Evolutionary conservation across 2,113 vertebrate genomes (phyloP).

Genomic region (Oreochromis niloticus): DNA sequence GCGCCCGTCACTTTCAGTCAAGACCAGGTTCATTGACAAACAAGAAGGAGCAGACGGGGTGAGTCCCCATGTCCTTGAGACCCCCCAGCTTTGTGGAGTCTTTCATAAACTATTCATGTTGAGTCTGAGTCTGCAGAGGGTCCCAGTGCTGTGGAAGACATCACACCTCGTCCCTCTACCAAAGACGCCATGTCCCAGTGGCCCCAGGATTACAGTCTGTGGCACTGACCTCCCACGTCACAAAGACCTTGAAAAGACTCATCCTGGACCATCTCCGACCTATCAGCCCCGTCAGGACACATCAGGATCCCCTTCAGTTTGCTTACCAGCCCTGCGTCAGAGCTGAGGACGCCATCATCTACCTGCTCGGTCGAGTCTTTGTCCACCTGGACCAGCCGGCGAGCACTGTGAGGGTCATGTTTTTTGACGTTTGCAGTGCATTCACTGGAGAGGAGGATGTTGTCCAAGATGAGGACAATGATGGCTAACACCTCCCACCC

Average conservation of each 20-base stretch:
- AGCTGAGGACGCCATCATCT: neutral
- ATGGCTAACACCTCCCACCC: neutral
- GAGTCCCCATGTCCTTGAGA: neutral
- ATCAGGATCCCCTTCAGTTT: neutral
- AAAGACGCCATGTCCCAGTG: neutral
- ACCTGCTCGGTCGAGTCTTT: neutral
- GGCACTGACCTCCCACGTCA: neutral
- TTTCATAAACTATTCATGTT: neutral
- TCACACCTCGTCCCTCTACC: neutral
- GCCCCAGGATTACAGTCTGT: neutral
- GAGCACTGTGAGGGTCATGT: neutral
- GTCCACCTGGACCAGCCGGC: neutral
- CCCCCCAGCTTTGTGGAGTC: neutral
- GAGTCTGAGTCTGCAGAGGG: neutral
- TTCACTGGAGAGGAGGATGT: neutral
- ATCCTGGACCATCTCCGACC: neutral
- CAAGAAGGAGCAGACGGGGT: rapidly evolving
- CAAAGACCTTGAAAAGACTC: neutral
- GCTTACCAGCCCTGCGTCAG: no score
- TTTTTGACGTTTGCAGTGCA: neutral
- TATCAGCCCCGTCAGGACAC: neutral
- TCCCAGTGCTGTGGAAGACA: neutral
- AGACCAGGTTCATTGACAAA: neutral
- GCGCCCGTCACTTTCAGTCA: neutral
- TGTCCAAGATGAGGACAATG: neutral